Conservation (phyloP, 1,140 invertebrate genomes). For the Babylonia areolata region DNA sequence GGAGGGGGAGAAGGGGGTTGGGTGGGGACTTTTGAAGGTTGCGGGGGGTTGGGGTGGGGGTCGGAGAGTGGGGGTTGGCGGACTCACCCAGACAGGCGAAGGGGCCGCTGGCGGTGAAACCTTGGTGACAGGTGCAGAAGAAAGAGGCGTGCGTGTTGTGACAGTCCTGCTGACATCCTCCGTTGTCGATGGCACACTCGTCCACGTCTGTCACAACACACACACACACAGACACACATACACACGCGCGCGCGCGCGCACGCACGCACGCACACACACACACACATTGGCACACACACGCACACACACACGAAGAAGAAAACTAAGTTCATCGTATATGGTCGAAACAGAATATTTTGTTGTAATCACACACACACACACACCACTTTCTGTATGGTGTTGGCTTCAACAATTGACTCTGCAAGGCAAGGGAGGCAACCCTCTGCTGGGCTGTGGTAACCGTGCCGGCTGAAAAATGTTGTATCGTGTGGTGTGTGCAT, state of each 20-base stretch:
- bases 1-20: not conserved
- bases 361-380: not conserved
- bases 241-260: not conserved
- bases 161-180: slow-evolving; percentile 53
- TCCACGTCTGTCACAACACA: slow-evolving; percentile 46
- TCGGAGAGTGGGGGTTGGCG: too few species aligned
- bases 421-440: too few species aligned
- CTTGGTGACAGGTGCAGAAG: slow-evolving; percentile 59
- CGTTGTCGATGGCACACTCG: slow-evolving; percentile 56
- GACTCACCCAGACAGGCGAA: slow-evolving; percentile 39
- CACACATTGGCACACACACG: not conserved
- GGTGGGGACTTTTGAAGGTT: too few species aligned
- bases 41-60: too few species aligned
- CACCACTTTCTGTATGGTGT: too few species aligned
- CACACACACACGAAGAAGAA: slow-evolving; percentile 17
- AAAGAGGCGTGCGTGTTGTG: slow-evolving; percentile 60
- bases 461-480: too few species aligned
- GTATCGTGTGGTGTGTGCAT: too few species aligned
- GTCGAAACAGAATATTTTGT: not conserved
- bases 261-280: slow-evolving; percentile 2
- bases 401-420: too few species aligned
- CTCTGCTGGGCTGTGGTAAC: too few species aligned
- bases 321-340: too few species aligned
- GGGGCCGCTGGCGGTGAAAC: slow-evolving; percentile 43
- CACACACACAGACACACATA: not conserved